A percentile compares a stretch with the other conserved stretches of the same genome.
These are phyloP conservation scores for Unio pictorum DNA, from an alignment of 2,888 invertebrate species.

Conservation along the genomic window DNA sequence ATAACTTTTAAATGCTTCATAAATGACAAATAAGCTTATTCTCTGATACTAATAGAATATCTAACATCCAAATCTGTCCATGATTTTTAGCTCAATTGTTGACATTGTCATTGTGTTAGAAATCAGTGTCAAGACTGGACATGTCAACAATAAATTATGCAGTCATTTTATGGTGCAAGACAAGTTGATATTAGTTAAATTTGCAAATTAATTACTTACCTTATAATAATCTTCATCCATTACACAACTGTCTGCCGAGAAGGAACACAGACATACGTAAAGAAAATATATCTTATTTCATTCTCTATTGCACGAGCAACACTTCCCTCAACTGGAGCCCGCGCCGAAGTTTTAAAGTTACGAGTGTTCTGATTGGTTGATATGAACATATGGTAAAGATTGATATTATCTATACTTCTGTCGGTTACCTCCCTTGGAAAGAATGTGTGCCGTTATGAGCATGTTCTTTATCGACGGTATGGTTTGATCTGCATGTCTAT, in stretches of 20 bases:
- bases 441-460: neutral
- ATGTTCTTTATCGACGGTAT: neutral
- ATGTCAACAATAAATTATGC: too few relatives aligned
- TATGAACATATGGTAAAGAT: constrained; percentile 1
- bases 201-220: neutral
- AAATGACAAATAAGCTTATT: too few relatives aligned
- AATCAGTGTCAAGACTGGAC: too few relatives aligned
- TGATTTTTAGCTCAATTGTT: too few relatives aligned
- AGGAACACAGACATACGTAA: neutral
- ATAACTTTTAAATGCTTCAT: too few relatives aligned
- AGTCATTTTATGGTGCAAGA: too few relatives aligned
- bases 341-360: constrained; percentile 23
- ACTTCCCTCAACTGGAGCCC: constrained; percentile 8
- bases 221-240: constrained; percentile 4
- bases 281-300: too few relatives aligned
- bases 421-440: neutral
- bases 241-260: neutral
- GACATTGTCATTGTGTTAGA: too few relatives aligned
- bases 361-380: constrained; percentile 18
- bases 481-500: too few relatives aligned
- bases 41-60: too few relatives aligned
- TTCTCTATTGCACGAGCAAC: neutral
- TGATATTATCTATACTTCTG: constrained; percentile 1
- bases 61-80: too few relatives aligned
- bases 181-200: too few relatives aligned